Percentiles rank a stretch among this genome's conserved stretches.
Evolutionary conservation across 1,140 invertebrate genomes (phyloP).

Genomic region (Drosophila varians): DNA sequence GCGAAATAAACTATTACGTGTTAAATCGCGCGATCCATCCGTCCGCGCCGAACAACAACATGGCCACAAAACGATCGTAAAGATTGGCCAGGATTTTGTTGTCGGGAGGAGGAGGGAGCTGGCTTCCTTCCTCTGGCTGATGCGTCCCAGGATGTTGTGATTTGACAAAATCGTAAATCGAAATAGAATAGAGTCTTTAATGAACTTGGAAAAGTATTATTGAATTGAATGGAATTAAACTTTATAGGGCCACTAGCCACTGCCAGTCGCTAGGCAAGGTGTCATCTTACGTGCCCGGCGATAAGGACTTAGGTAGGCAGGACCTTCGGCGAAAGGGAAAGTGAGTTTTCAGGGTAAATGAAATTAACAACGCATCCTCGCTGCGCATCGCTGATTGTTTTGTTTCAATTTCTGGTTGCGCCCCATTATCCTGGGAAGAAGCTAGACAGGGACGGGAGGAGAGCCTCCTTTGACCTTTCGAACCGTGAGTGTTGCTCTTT

Average conservation of each 20-base stretch:
- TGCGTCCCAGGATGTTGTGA: too few species aligned
- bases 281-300: slow-evolving; percentile 66
- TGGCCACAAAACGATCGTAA: slow-evolving; percentile 36
- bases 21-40: slow-evolving; percentile 62
- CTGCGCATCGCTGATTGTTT: slow-evolving; percentile 76
- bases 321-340: slow-evolving; percentile 58
- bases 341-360: slow-evolving; percentile 71
- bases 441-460: background rate
- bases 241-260: too few species aligned
- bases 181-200: too few species aligned
- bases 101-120: slow-evolving; percentile 6
- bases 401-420: slow-evolving; percentile 75
- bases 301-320: background rate
- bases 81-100: slow-evolving; percentile 6
- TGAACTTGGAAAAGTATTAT: slow-evolving; percentile 54
- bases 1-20: slow-evolving; percentile 78
- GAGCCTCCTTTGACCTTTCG: slow-evolving; percentile 27
- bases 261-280: too few species aligned
- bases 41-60: slow-evolving; percentile 12
- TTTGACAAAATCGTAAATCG: too few species aligned
- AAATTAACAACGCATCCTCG: slow-evolving; percentile 78
- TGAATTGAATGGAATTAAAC: too few species aligned
- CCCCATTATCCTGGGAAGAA: slow-evolving; percentile 39
- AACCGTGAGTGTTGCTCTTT: slow-evolving; percentile 24
- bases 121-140: slow-evolving; percentile 44